Evolutionary conservation across 2,113 vertebrate species (phyloP), one percentile per base, ranked within the genome.

Genomic region (Neogale vison): DNA sequence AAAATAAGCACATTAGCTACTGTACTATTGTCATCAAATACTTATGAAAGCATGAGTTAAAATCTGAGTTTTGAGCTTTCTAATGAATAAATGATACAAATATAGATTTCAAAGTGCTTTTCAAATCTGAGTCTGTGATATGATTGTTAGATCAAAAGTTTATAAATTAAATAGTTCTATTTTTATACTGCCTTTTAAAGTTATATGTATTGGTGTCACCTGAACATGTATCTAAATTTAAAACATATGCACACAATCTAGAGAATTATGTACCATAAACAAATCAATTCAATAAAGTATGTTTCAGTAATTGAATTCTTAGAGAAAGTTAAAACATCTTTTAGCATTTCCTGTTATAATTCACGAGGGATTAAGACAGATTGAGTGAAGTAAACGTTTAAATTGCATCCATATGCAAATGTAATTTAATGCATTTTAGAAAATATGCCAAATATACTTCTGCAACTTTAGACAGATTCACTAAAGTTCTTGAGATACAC

Each of bases 361-460:
- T 95, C 83, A 65, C 31, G 50, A 77, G 82, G 13, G 29, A n/a
- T 79, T 61, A 72, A 79, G 52, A 65, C 14, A 93, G 59, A 83
- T 24, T 63, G 11, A 86, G 7, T 90, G 18, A 96, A 55, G 29
- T 59, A 50, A 89, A 86, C 47, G 4, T 18, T 94, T 88, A 89
- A 69, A 82, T 57, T 92, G 13, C 69, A 92, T 61, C 47, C 21
- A n/a, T 88, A 88, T 86, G 79, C 42, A 96, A 94, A 92, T 93
- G 13, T n/a, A 92, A 92, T 71, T 63, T 90, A 29, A 93, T 52
- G 42, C 21, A 42, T 69, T 86, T 94, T 72, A 89, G 23, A 92
- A 92, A 92, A 94, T 55, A 15, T n/a, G n/a, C 7, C 36, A 29
- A 84, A 95, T 89, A 84, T 90, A 45, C 23, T 69, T 59, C 42